Base-by-base conservation (phyloP, 2,113 vertebrate species). In the Saguinus imperator region DNA sequence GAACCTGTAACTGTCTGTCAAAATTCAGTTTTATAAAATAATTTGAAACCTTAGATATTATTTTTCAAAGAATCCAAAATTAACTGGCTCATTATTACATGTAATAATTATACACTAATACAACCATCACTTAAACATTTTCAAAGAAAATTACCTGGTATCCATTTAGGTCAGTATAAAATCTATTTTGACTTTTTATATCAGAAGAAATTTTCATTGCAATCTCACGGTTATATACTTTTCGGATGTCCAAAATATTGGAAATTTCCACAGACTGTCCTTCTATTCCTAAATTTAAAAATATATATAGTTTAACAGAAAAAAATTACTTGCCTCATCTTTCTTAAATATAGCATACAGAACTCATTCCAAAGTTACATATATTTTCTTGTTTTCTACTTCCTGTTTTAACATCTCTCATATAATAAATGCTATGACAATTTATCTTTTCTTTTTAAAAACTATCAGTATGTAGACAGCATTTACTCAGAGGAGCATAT, bases 111-210 rank as follows among this genome's bases (percentile, higher is more conserved):
- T 0, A 57, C 20, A 66, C 1, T 27, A 92, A 96, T 89, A 85
- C 37, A 93, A 55, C 37, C 16, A 95, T 72, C 43, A 75, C 10
- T 88, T 76, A 90, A 29, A 68, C 12, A 88, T 21, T 87, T 92
- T 80, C 68, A 94, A 64, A 57, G 50, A 57, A 73, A 96, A 73
- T 98, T 98, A 99, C 99, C 99, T 99, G 99, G 98, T 99, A 99
- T 84, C 99, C 99, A 95, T 99, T 99, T 96, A 99, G 99, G 97
- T 99, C 99, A 43, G 98, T 98, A 98, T 98, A 99, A 98, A 99
- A 99, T 97, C 97, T 99, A 87, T 99, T 99, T 93, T 98, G 98
- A 83, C 96, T 99, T 96, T 99, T 99, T 76, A 99, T 94, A 20
- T 99, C 98, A 68, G 99, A 99, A 86, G 98, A 98, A 96, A 99